Conservation (phyloP, 1,140 invertebrate genomes). For the Drosophila lini region DNA sequence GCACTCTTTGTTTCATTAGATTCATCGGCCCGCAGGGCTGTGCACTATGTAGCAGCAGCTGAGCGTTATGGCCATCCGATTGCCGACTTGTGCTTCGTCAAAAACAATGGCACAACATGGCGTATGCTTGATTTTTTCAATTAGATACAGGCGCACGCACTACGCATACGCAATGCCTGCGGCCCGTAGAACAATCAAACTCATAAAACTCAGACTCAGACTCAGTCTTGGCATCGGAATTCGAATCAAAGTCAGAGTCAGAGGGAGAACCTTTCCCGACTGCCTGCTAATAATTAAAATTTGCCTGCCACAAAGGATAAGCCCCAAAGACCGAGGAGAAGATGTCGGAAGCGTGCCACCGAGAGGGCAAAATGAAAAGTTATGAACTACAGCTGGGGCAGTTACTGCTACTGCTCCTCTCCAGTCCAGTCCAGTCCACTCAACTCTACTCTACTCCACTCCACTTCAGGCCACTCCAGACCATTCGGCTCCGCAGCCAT, state of each 20-base stretch:
- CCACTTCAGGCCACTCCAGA: slow-evolving; percentile 15
- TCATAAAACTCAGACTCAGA: slow-evolving; percentile 64
- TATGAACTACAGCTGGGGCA: slow-evolving; percentile 65
- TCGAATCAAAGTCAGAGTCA: background rate
- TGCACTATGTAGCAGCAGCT: slow-evolving; percentile 48
- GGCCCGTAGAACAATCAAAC: slow-evolving; percentile 45
- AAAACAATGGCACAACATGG: slow-evolving; percentile 52
- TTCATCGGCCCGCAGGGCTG: background rate
- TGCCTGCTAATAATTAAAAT: slow-evolving; percentile 75
- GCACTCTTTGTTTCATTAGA: slow-evolving; percentile 14
- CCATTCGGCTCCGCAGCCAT: slow-evolving; percentile 7
- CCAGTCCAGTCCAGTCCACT: background rate
- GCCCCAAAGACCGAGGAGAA: slow-evolving; percentile 20
- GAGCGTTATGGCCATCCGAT: slow-evolving; percentile 42
- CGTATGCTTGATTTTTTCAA: slow-evolving; percentile 73
- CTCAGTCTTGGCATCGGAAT: background rate
- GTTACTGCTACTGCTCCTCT: slow-evolving; percentile 25
- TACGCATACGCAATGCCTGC: slow-evolving; percentile 67
- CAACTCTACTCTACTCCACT: slow-evolving; percentile 2
- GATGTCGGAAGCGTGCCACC: slow-evolving; percentile 11
- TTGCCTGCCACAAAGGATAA: slow-evolving; percentile 51
- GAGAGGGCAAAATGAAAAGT: slow-evolving; percentile 40
- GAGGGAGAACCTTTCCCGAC: slow-evolving; percentile 22
- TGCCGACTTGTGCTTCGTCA: slow-evolving; percentile 33
- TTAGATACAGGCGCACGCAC: slow-evolving; percentile 67